phyloP scores from a whole-genome alignment of 2,113 vertebrate genomes.

The Corythoichthys haematopterus region DNA sequence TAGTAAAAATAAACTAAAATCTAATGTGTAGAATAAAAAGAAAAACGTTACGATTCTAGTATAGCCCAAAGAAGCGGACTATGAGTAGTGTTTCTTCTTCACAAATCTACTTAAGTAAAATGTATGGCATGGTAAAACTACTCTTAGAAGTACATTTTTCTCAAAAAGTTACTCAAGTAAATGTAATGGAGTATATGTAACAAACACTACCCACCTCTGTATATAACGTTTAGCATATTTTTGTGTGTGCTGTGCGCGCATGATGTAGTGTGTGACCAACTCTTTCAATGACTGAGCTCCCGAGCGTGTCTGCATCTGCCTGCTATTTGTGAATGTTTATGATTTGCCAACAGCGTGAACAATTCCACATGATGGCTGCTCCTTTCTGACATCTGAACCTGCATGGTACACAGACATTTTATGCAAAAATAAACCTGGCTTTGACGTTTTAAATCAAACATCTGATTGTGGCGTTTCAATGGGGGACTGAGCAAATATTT shows the following conservation, averaged over 20 bases:
- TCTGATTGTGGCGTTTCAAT: slow-evolving; percentile 14
- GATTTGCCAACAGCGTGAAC: slow-evolving; percentile 64
- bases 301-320: slow-evolving; percentile 68
- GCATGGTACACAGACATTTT: slow-evolving; percentile 28
- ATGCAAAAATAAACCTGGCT: slow-evolving; percentile 29
- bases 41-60: no score
- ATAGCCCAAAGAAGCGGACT: no score
- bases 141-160: no score
- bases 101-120: no score
- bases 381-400: slow-evolving; percentile 42
- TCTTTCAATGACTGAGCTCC: slow-evolving; percentile 62
- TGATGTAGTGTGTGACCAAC: slow-evolving; percentile 30
- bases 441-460: slow-evolving; percentile 22
- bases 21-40: no score
- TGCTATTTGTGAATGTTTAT: slow-evolving; percentile 71
- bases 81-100: no score
- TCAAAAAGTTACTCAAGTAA: no score
- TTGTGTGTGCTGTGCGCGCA: slow-evolving; percentile 11
- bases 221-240: neutral
- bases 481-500: slow-evolving; percentile 7
- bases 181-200: no score
- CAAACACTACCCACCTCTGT: no score
- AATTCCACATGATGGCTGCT: slow-evolving; percentile 65
- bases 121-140: no score
- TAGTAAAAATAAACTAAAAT: no score